A percentile compares a stretch with the other conserved stretches of the same genome.
Evolutionary conservation across 2,797 vertebrate genomes (phyloP).

Genomic region (Phataginus tricuspis): DNA sequence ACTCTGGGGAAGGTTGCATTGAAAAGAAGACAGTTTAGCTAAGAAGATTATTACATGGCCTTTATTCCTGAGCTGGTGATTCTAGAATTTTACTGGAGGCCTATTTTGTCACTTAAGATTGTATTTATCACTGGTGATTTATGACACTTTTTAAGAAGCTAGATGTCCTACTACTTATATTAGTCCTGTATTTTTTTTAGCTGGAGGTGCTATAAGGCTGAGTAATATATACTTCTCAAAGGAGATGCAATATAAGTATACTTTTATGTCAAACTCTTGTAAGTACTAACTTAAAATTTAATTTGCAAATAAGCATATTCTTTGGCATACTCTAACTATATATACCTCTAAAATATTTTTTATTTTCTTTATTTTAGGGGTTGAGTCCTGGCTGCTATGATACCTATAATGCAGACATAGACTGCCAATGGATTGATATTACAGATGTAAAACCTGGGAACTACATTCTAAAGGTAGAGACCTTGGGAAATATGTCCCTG

Average conservation of each 20-base stretch:
- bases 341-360: neutral
- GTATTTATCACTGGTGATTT: conserved; percentile 18
- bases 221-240: conserved; percentile 57
- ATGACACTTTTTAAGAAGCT: neutral
- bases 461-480: conserved; percentile 95
- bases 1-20: neutral
- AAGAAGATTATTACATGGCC: neutral
- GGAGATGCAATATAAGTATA: conserved; percentile 52
- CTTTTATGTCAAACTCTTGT: conserved; percentile 53
- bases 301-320: conserved; percentile 52
- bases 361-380: conserved; percentile 88
- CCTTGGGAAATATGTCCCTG: neutral
- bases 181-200: conserved; percentile 58
- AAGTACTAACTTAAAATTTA: conserved; percentile 53
- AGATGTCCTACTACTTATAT: conserved; percentile 6
- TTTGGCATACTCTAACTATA: neutral
- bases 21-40: neutral
- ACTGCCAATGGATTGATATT: conserved; percentile 99
- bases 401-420: conserved; percentile 98
- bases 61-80: conserved; percentile 1
- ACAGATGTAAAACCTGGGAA: conserved; percentile 98
- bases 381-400: conserved; percentile 98
- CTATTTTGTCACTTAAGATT: conserved; percentile 28
- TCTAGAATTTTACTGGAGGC: neutral
- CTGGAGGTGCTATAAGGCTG: conserved; percentile 43